phyloP scores from a whole-genome alignment of 2,797 vertebrate species.

The Cynopterus sphinx region DNA sequence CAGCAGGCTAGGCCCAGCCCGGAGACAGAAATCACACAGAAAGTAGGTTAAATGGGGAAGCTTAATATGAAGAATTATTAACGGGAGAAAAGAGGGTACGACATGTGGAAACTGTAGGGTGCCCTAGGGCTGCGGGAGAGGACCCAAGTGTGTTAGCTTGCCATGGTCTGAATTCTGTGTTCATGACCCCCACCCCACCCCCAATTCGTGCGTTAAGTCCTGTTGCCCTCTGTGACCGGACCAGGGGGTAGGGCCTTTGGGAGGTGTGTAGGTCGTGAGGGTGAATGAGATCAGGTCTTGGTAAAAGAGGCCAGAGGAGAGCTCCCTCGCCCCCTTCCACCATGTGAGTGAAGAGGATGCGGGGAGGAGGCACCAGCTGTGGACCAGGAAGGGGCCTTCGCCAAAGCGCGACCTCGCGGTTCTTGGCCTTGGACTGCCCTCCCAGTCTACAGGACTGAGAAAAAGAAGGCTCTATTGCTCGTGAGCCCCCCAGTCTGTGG shows the following conservation, averaged over 20 bases:
- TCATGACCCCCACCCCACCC: too few relatives aligned
- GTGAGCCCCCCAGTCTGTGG: too few relatives aligned
- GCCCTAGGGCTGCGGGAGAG: not conserved
- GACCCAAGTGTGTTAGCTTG: not conserved
- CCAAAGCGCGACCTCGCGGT: rapidly evolving
- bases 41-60: not conserved
- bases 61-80: not conserved
- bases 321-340: not conserved
- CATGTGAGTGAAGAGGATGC: not conserved
- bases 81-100: not conserved
- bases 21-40: not conserved
- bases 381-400: not conserved
- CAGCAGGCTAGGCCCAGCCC: not conserved
- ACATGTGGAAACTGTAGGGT: not conserved
- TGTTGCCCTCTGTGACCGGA: not conserved
- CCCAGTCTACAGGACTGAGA: not conserved
- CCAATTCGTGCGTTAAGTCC: not conserved
- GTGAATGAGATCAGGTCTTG: not conserved
- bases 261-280: not conserved
- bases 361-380: not conserved
- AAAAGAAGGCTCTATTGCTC: not conserved
- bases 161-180: not conserved
- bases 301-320: too few relatives aligned
- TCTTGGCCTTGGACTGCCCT: not conserved
- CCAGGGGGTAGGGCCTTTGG: not conserved